These are phyloP conservation scores for Pachydiplax longipennis DNA, from an alignment of 2,888 invertebrate genomes.

Conservation along the genomic window DNA sequence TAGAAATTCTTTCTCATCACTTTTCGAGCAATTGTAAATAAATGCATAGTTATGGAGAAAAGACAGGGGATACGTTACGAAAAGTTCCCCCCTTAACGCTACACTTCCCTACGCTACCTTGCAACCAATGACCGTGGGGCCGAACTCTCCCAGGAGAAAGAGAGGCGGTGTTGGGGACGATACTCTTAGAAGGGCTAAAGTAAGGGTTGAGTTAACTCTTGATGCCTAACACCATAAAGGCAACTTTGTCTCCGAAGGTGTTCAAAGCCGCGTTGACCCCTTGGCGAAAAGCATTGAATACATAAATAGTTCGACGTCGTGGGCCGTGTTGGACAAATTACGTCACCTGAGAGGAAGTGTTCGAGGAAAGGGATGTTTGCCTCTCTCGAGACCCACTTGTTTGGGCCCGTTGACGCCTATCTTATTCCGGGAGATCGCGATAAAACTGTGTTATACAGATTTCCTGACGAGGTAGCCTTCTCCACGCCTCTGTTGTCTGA, in stretches of 20 bases:
- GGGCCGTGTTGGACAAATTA: background rate
- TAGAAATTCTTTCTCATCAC: no score
- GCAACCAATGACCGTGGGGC: no score
- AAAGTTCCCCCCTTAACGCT: no score
- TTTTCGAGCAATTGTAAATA: no score
- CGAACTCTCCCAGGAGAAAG: background rate
- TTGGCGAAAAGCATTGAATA: background rate
- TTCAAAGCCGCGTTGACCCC: background rate
- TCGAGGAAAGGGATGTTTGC: background rate
- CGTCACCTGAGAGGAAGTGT: background rate
- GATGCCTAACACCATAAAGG: no score
- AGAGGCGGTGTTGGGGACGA: background rate
- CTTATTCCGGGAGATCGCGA: background rate
- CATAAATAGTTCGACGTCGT: background rate
- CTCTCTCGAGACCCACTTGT: background rate
- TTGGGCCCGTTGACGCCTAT: background rate
- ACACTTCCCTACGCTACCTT: no score
- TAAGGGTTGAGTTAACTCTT: no score
- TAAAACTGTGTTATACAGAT: background rate
- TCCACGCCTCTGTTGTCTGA: background rate
- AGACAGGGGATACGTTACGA: no score
- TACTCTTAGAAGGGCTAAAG: background rate
- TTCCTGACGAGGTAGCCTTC: background rate
- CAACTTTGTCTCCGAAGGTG: background rate
- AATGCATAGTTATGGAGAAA: no score